These are phyloP conservation scores for Tupaia tana DNA, from an alignment of 2,113 vertebrate genomes.

Conservation along the genomic window DNA sequence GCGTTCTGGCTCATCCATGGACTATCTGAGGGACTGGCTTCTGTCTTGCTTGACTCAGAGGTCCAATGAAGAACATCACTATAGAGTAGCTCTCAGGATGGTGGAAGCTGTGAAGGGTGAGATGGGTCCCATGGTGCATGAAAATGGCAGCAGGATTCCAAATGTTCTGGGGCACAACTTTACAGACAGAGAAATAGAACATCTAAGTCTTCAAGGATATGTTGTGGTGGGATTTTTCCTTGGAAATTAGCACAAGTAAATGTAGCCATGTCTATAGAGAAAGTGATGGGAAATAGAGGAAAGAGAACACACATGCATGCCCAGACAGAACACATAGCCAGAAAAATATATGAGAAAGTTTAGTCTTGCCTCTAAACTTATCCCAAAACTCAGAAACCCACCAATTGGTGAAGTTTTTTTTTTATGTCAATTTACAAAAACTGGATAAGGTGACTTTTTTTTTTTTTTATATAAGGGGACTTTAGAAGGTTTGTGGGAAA, in stretches of 20 bases:
- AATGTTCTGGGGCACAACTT: neutral
- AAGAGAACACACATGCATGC: neutral
- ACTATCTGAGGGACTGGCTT: neutral
- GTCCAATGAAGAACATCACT: neutral
- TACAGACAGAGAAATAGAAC: neutral
- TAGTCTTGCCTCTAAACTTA: neutral
- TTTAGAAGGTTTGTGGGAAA: too few species aligned
- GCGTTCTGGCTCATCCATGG: neutral
- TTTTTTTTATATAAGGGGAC: neutral
- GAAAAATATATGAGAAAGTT: neutral
- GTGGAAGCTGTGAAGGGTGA: neutral
- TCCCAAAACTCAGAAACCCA: neutral
- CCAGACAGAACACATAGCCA: neutral
- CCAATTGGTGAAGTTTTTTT: neutral
- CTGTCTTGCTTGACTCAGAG: neutral
- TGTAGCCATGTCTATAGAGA: neutral
- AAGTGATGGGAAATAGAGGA: neutral
- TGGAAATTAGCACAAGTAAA: neutral
- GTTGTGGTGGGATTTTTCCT: neutral
- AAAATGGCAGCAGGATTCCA: neutral
- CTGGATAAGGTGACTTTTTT: neutral
- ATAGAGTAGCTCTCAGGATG: neutral
- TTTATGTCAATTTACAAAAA: neutral
- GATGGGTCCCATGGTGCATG: too few species aligned
- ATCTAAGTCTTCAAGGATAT: neutral